Conservation (phyloP, 2,888 invertebrate species). For the Mythimna impura region DNA sequence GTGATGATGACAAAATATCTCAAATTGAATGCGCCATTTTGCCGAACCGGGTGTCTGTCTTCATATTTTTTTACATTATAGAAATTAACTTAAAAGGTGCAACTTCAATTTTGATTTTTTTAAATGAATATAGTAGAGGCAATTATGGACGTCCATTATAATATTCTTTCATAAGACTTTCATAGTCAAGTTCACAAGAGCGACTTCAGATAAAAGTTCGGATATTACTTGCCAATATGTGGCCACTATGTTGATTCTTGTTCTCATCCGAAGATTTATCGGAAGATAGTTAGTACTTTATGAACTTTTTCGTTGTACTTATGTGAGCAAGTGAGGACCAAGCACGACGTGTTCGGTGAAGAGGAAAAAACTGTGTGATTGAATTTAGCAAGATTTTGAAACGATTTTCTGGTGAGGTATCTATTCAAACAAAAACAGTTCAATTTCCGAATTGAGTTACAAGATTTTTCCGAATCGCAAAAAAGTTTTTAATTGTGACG, state of each 20-base stretch:
- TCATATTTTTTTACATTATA: not conserved
- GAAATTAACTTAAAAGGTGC: not conserved
- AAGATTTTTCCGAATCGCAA: no score
- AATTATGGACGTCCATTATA: conserved; percentile 1
- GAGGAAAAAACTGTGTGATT: no score
- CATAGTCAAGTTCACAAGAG: conserved; percentile 32
- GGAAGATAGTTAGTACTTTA: conserved; percentile 1
- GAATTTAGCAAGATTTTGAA: no score
- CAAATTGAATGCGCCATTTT: no score
- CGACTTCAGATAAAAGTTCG: conserved; percentile 29
- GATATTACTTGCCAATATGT: conserved; percentile 53
- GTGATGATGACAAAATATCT: no score
- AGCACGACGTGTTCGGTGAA: no score
- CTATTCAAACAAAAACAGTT: no score
- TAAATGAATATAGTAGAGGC: not conserved
- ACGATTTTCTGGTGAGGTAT: no score
- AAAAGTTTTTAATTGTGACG: no score
- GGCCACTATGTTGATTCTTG: conserved; percentile 32
- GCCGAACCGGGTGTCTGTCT: no score
- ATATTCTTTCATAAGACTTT: conserved; percentile 32
- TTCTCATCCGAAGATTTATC: conserved; percentile 10
- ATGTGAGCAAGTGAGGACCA: no score
- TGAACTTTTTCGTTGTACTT: not conserved
- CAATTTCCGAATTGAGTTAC: no score
- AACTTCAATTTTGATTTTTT: not conserved